A percentile compares a stretch with the other conserved stretches of the same genome.
These are phyloP conservation scores for Geopemphigus sp. DNA, from an alignment of 1,140 invertebrate genomes.

Conservation along the genomic window DNA sequence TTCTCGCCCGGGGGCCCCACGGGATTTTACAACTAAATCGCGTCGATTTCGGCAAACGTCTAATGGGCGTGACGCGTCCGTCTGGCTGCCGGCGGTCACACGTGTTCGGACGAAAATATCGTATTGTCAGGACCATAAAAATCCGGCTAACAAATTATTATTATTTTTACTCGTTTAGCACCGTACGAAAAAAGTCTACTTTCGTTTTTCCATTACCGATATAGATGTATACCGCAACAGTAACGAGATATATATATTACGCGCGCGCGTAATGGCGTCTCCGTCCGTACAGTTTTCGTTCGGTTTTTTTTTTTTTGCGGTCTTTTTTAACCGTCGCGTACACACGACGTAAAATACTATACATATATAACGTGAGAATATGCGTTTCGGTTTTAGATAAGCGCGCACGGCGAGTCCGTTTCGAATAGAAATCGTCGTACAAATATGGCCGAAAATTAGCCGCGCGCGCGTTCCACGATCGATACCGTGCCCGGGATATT, in stretches of 20 bases:
- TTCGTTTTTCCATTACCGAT: background rate
- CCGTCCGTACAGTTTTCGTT: background rate
- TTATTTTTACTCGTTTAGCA: slow-evolving; percentile 5
- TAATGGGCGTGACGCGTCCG: slow-evolving; percentile 5
- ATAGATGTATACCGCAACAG: too few relatives aligned
- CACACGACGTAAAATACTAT: too few relatives aligned
- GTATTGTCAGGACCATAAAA: slow-evolving; percentile 13
- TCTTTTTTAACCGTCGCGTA: background rate
- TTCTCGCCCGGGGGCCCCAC: background rate
- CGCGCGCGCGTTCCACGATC: too few relatives aligned
- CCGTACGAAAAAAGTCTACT: background rate
- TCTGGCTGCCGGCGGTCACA: background rate
- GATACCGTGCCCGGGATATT: too few relatives aligned
- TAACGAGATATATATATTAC: background rate
- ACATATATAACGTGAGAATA: too few relatives aligned
- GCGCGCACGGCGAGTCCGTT: too few relatives aligned
- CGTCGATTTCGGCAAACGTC: slow-evolving; percentile 29
- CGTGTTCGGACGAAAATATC: slow-evolving; percentile 7
- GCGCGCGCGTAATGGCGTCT: background rate
- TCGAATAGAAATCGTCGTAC: too few relatives aligned
- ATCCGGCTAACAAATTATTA: background rate
- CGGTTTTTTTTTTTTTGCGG: background rate
- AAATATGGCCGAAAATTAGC: too few relatives aligned
- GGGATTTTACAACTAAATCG: slow-evolving; percentile 1
- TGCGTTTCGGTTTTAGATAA: too few relatives aligned